Base-by-base conservation (phyloP, 2,888 invertebrate genomes). In the Tenthredo scrophulariae region DNA sequence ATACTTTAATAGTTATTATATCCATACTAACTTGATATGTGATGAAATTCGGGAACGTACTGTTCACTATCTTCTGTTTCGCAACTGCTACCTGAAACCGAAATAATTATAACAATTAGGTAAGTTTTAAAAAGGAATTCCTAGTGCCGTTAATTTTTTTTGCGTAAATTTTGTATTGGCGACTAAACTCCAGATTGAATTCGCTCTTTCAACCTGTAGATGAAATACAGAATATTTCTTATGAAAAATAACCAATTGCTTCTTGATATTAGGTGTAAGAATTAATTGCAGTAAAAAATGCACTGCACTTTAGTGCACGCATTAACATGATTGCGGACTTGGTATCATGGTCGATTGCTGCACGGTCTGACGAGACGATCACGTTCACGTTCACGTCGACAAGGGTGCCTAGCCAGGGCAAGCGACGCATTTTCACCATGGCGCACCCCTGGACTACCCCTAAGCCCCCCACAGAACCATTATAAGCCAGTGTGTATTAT, bases 51-150 rank as follows among this genome's bases (percentile, higher is more conserved):
- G 40, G 94, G 94, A 46, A 94, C 94, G 90, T 94, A 94, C 85
- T 94, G 94, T 88, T 94, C 94, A 88, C 94, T 94, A 87, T 94
- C 94, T 87, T 94, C 94, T 3, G 94, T 94, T 89, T 94, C 94
- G 87, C 94, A 95, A 88, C 94, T 94, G 88, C 94, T 94, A 84
- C 94, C 94, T 94, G 89, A 65, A 93, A 93, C 87, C 85, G 46
- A 77, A 77, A 77, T 77, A 2, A 50, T 77, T 54, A 2, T 26
- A 26, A 26, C 10, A 10, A 58, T 50, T 26, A 46, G 29, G 2
- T 10, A 46, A 46, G 6, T 29, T 75, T 13, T 4, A 29, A 33
- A 18, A 29, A 15, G 2, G 10, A 74, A 74, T 43, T 74, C 7
- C 33, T n/a, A 13, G 3, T 22, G 6, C 13, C n/a, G 15, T 37